Base-by-base conservation (phyloP, 2,888 invertebrate species). In the Gymnocheta viridis region DNA sequence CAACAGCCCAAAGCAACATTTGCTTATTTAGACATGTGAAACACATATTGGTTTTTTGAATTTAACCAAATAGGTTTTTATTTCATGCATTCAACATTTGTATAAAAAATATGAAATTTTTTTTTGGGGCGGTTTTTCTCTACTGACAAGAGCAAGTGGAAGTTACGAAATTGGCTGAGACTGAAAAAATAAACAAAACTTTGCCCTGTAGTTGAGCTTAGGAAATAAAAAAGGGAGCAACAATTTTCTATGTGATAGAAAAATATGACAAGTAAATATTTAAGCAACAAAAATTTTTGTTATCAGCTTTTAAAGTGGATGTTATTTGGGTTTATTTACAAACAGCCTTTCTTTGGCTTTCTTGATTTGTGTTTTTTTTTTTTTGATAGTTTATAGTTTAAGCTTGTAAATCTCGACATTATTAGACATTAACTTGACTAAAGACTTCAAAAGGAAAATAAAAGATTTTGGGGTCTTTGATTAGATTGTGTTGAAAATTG, bases 1-100 rank as follows among this genome's bases (percentile, higher is more conserved):
- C 38, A 54, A 62, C 51, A 70, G 49, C 60, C 69, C 60, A 51
- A 38, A 66, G 72, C 58, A 67, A 73, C 49, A 29, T 58, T 66
- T 80, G 66, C 47, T 80, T 73, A 58, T 73, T 80, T 73, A 66
- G 66, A 66, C 73, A 80, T 73, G 38, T 67, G 58, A 60, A 66
- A 70, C 67, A 80, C 58, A 73, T 73, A 73, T 73, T 66, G 80
- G 58, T 38, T 80, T n/a, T 80, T 58, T 49, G 27, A 60, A 72
- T 66, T 80, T 47, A 72, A 72, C 56, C 35, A 66, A 66, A 72
- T 72, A 60, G 29, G 49, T 66, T 64, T 58, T 49, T 47, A 66
- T 64, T 80, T 64, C 17, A 38, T 66, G 35, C 35, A 47, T 44
- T 5, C 49, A 74, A 64, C 14, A 38, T 64, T 41, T 54, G 17